Conservation (phyloP, 2,888 invertebrate species). For the Coelinius sp. region DNA sequence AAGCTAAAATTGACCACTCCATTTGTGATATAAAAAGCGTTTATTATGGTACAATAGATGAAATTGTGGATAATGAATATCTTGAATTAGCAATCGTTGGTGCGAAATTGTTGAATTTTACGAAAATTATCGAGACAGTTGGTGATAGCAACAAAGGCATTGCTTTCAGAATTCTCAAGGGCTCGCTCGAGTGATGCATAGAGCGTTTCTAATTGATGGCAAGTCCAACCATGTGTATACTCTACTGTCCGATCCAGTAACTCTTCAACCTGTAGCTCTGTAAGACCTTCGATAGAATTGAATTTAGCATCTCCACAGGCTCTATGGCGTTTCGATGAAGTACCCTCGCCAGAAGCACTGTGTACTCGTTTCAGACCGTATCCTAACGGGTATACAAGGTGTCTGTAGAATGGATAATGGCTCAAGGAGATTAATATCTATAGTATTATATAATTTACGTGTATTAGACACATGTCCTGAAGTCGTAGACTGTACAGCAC, state of each 20-base stretch:
- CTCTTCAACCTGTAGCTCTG: slow-evolving; percentile 54
- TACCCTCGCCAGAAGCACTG: slow-evolving; percentile 54
- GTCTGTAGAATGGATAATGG: slow-evolving; percentile 17
- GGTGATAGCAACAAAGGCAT: slow-evolving; percentile 44
- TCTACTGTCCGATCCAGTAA: slow-evolving; percentile 54
- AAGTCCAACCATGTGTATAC: slow-evolving; percentile 60
- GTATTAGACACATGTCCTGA: slow-evolving; percentile 14
- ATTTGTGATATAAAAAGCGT: neutral
- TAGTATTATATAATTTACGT: slow-evolving; percentile 25
- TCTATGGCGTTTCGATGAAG: slow-evolving; percentile 55
- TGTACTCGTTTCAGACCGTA: slow-evolving; percentile 56
- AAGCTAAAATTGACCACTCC: no score
- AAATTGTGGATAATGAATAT: neutral
- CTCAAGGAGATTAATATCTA: neutral
- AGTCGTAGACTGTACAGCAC: slow-evolving; percentile 49
- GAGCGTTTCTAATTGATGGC: slow-evolving; percentile 57
- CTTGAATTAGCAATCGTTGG: slow-evolving; percentile 7
- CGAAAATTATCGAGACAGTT: slow-evolving; percentile 51
- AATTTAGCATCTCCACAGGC: slow-evolving; percentile 37
- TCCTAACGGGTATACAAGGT: slow-evolving; percentile 42
- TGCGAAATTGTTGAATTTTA: neutral
- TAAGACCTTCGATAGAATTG: slow-evolving; percentile 48
- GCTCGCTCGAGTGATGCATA: slow-evolving; percentile 53
- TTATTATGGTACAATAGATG: neutral
- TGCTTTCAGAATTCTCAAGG: slow-evolving; percentile 50